Evolutionary conservation across 2,888 invertebrate genomes (phyloP), one percentile per base, ranked within the genome.

Genomic region (Cerceris rybyensis): DNA sequence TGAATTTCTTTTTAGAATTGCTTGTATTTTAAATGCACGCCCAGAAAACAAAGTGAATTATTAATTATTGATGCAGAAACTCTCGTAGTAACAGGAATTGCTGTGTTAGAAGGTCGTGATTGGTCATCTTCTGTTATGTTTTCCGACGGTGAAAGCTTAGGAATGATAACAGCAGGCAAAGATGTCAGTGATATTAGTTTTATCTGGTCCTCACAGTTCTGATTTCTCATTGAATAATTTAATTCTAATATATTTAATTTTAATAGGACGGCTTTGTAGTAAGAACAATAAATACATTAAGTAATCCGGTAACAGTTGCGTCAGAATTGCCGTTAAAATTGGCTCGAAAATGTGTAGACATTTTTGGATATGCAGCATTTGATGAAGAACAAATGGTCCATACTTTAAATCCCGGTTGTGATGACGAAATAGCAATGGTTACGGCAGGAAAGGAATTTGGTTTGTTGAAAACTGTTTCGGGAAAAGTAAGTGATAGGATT

Each of bases 381-480:
- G 96, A 96, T 86, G 95, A 95, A 86, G 96, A 96, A 86, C 93
- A 93, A 69, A 83, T 90, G 11, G 90, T 92, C 49, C 93, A 93
- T 80, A 91, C 91, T 49, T 86, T 93, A 84, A 93, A 92, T 87
- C 93, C 93, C 16, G 94, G 93, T 6, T 93, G 95, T 82, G 98
- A 98, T 83, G 97, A 98, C 86, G 98, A 98, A 86, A 94, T 97
- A 0, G 93, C 94, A 11, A 94, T 95, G 61, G 96, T 98, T 68
- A 95, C 95, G 57, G 96, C 97, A 57, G 98, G 98, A 41, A 98
- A 98, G 92, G 98, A 98, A 87, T 98, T 99, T 92, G 96, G 96
- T 0, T 93, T 98, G 55, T 94, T 98, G 5, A 95, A 96, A 86
- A 98, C 98, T 7, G 93, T 94, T n/a, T 95, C 96, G 66, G 98